Evolutionary conservation across 2,888 invertebrate species (phyloP).

Genomic region (Agrilus cyanescens): DNA sequence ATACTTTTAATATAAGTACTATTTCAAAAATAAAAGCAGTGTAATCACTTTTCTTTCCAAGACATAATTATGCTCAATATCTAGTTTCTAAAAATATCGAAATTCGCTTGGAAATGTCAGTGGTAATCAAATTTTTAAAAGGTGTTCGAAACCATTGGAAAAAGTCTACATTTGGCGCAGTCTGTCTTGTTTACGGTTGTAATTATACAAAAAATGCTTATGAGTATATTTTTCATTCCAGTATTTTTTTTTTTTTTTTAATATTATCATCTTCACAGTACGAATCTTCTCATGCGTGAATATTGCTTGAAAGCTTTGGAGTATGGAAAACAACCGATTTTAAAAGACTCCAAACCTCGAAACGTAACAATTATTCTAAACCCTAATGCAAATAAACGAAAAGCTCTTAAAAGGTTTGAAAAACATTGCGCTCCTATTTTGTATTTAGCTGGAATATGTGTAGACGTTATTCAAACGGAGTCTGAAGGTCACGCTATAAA

Average conservation of each 20-base stretch:
- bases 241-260: slow-evolving; percentile 7
- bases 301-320: slow-evolving; percentile 66
- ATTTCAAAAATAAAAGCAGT: no score
- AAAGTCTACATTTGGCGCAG: slow-evolving; percentile 62
- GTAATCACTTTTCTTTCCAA: no score
- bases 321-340: slow-evolving; percentile 55
- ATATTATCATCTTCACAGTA: slow-evolving; percentile 40
- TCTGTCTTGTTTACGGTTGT: slow-evolving; percentile 56
- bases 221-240: slow-evolving; percentile 47
- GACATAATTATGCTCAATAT: no score
- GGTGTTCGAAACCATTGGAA: slow-evolving; percentile 79
- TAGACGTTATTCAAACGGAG: slow-evolving; percentile 67
- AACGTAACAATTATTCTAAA: slow-evolving; percentile 80
- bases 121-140: slow-evolving; percentile 50
- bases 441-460: slow-evolving; percentile 78
- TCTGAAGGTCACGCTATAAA: slow-evolving; percentile 80
- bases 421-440: slow-evolving; percentile 87
- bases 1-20: no score
- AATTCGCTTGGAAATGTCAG: slow-evolving; percentile 32
- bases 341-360: slow-evolving; percentile 48
- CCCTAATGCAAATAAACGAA: slow-evolving; percentile 77
- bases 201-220: slow-evolving; percentile 58
- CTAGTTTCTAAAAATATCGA: background rate
- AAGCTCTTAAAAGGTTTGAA: slow-evolving; percentile 58
- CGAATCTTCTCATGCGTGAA: slow-evolving; percentile 61